Conservation (phyloP, 2,888 invertebrate genomes). For the Nephrotoma guestfalica region DNA sequence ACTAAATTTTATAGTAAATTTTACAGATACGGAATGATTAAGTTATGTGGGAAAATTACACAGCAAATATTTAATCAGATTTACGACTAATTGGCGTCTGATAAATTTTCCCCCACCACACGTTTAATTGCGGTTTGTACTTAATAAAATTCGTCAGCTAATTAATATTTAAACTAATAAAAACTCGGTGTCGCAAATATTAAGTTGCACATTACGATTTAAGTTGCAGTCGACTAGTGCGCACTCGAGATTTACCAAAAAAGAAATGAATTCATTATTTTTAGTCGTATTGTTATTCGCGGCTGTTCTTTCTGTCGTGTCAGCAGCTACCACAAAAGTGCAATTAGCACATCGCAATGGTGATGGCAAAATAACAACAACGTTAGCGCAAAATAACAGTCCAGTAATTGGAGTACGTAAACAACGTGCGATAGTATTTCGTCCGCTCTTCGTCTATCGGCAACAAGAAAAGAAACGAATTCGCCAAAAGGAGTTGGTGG, state of each 20-base stretch:
- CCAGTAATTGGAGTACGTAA: not conserved
- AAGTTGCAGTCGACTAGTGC: not conserved
- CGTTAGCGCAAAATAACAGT: not conserved
- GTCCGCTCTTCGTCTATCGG: not conserved
- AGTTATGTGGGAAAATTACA: not conserved
- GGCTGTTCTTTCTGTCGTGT: not conserved
- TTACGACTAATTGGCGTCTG: not conserved
- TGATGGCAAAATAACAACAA: not conserved
- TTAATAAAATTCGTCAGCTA: not conserved
- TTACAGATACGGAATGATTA: not conserved
- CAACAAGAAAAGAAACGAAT: not conserved
- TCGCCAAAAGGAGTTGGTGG: not conserved
- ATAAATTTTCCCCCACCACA: not conserved
- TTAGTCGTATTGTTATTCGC: not conserved
- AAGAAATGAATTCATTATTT: not conserved
- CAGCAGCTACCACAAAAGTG: not conserved
- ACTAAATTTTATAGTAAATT: not conserved
- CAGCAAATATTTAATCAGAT: not conserved
- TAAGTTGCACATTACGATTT: not conserved
- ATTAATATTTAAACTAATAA: not conserved
- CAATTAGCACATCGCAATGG: not conserved
- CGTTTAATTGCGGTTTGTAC: not conserved
- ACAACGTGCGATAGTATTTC: not conserved
- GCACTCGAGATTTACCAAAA: not conserved
- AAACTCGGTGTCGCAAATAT: not conserved